phyloP scores from a whole-genome alignment of 2,888 invertebrate species.

The Biston betularia region DNA sequence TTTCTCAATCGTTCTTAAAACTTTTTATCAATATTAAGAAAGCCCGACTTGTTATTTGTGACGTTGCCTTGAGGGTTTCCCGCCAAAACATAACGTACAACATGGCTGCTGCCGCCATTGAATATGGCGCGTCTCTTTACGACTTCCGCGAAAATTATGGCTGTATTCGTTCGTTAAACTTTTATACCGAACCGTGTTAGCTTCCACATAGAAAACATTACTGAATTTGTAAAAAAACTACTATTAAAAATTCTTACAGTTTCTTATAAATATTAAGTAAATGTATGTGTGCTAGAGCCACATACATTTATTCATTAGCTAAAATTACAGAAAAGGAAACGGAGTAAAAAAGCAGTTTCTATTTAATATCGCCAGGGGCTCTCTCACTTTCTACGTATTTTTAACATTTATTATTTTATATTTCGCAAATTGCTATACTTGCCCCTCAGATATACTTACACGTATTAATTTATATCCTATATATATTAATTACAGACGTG shows the following conservation, averaged over 20 bases:
- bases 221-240: slow-evolving; percentile 51
- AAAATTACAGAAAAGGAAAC: too few species aligned
- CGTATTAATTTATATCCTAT: too few species aligned
- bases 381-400: too few species aligned
- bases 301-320: too few species aligned
- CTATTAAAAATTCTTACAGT: background rate
- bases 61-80: slow-evolving; percentile 51
- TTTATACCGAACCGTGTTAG: slow-evolving; percentile 68
- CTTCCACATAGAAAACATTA: slow-evolving; percentile 61
- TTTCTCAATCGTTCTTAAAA: background rate
- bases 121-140: slow-evolving; percentile 68
- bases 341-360: too few species aligned
- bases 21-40: slow-evolving; percentile 13
- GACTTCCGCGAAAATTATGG: slow-evolving; percentile 80
- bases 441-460: too few species aligned
- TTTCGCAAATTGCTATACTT: too few species aligned
- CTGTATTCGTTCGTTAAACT: slow-evolving; percentile 76
- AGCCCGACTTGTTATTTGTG: slow-evolving; percentile 34
- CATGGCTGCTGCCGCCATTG: slow-evolving; percentile 60
- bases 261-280: too few species aligned
- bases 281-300: too few species aligned
- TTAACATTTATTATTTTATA: too few species aligned
- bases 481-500: background rate
- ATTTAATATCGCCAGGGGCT: too few species aligned
- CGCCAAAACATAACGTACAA: slow-evolving; percentile 76